Percentiles rank a stretch among this genome's conserved stretches.
Evolutionary conservation across 2,888 invertebrate genomes (phyloP).

Genomic region (Parnassius apollo): DNA sequence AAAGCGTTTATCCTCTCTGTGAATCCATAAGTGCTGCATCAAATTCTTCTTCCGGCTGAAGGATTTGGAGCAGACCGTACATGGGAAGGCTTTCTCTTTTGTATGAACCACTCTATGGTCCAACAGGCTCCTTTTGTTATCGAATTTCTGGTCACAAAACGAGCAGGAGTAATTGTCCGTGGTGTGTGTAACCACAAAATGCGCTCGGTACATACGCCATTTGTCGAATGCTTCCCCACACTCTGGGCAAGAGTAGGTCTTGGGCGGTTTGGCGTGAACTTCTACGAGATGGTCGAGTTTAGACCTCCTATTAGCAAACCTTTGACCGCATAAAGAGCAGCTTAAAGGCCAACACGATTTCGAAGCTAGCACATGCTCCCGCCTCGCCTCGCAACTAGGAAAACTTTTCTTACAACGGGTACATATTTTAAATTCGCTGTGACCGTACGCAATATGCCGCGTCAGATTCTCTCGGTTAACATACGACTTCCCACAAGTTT

Average conservation of each 20-base stretch:
- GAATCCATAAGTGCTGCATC: slow-evolving; percentile 63
- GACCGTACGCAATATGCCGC: slow-evolving; percentile 40
- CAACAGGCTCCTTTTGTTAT: slow-evolving; percentile 60
- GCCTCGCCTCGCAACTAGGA: slow-evolving; percentile 45
- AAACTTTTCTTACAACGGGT: slow-evolving; percentile 48
- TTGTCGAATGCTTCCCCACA: slow-evolving; percentile 47
- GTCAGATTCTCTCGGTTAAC: slow-evolving; percentile 45
- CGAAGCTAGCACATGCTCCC: slow-evolving; percentile 44
- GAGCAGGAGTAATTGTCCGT: slow-evolving; percentile 48
- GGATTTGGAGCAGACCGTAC: slow-evolving; percentile 66
- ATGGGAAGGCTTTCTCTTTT: slow-evolving; percentile 66
- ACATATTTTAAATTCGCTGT: slow-evolving; percentile 40
- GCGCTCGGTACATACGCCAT: slow-evolving; percentile 43
- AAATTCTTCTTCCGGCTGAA: slow-evolving; percentile 61
- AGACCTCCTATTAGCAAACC: slow-evolving; percentile 47
- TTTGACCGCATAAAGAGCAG: slow-evolving; percentile 50
- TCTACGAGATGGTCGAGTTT: slow-evolving; percentile 48
- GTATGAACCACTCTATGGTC: slow-evolving; percentile 72
- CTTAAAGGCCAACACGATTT: slow-evolving; percentile 51
- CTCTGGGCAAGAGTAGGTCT: slow-evolving; percentile 42
- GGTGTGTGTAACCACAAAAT: slow-evolving; percentile 55
- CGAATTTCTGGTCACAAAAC: slow-evolving; percentile 62
- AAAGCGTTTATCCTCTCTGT: slow-evolving; percentile 57
- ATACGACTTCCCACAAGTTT: slow-evolving; percentile 59
- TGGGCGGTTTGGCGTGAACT: slow-evolving; percentile 38